Evolutionary conservation across 2,888 invertebrate species (phyloP), one percentile per base, ranked within the genome.

Genomic region (Drosophila parthenogenetica): DNA sequence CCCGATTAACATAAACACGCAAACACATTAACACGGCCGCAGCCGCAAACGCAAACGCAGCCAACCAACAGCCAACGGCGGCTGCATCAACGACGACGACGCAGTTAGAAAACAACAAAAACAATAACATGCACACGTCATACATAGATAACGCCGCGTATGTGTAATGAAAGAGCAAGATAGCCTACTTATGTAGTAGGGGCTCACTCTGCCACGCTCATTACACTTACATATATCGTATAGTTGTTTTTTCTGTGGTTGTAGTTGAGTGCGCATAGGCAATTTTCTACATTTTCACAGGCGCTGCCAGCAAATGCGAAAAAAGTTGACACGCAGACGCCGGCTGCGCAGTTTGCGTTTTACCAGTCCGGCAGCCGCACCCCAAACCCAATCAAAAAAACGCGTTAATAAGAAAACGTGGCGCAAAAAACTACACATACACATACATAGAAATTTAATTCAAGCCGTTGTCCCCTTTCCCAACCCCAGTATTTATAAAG

Each of bases 1-100:
- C 70, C 89, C 91, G 90, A 90, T 90, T 90, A 90, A 91, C 90
- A 90, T 90, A 91, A 90, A 91, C 87, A 91, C 91, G 90, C 90
- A 90, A 90, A 90, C 86, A 89, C 87, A 89, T 90, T 90, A 89
- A 76, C 87, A 90, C 87, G 68, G 88, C 68, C 35, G 49, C 57
- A 48, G 59, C 40, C 43, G 37, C 72, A 59, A 55, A 64, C 65
- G 37, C 73, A 53, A 58, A 35, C 58, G 60, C 86, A 69, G 87
- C 87, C 83, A 81, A 81, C 77, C 77, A 78, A 78, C 78, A 77
- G 81, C 77, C 81, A 77, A 66, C 81, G 81, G 77, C 81, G 75
- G 50, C 63, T 58, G 42, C 81, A 67, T 50, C 82, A 71, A 49
- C 83, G 32, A 42, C 54, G 43, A 35, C 60, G 84, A 69, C 73